Evolutionary conservation across 2,797 vertebrate genomes (phyloP).

Genomic region (Rhinoraja longicauda): DNA sequence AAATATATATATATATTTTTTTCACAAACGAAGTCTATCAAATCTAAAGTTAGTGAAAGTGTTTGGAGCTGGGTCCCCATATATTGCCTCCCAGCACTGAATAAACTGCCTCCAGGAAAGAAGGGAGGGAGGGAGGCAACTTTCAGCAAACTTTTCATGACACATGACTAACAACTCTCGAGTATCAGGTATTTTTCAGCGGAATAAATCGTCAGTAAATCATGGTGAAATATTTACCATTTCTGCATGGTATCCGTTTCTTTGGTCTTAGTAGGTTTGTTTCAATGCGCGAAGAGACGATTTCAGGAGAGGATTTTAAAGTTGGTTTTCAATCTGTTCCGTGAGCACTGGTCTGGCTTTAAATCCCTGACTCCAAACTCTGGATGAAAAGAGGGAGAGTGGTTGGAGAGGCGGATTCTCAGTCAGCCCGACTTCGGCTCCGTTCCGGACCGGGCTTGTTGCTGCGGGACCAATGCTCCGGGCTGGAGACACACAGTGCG

Average conservation of each 20-base stretch:
- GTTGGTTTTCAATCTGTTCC: constrained; percentile 13
- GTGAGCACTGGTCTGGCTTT: not conserved
- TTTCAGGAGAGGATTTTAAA: not conserved
- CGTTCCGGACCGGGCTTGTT: not conserved
- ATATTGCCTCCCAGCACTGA: not conserved
- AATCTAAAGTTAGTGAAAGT: not conserved
- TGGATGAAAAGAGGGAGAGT: not conserved
- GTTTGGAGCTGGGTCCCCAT: not conserved
- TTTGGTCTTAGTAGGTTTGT: not conserved
- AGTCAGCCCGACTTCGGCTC: not conserved
- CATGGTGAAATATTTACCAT: constrained; percentile 63
- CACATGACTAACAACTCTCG: not conserved
- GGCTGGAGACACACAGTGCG: not conserved
- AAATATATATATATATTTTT: too few relatives aligned
- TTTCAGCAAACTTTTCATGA: constrained; percentile 21
- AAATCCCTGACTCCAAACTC: constrained; percentile 22
- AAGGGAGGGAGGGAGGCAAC: not conserved
- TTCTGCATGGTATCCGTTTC: constrained; percentile 64
- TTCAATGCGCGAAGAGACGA: not conserved
- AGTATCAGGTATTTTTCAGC: not conserved
- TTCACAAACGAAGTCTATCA: not conserved
- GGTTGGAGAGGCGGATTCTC: not conserved
- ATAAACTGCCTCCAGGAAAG: not conserved
- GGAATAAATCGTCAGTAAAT: not conserved
- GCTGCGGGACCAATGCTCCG: not conserved